Percentiles rank a stretch among this genome's conserved stretches.
Evolutionary conservation across 2,888 invertebrate genomes (phyloP).

Genomic region (Corythucha ciliata): DNA sequence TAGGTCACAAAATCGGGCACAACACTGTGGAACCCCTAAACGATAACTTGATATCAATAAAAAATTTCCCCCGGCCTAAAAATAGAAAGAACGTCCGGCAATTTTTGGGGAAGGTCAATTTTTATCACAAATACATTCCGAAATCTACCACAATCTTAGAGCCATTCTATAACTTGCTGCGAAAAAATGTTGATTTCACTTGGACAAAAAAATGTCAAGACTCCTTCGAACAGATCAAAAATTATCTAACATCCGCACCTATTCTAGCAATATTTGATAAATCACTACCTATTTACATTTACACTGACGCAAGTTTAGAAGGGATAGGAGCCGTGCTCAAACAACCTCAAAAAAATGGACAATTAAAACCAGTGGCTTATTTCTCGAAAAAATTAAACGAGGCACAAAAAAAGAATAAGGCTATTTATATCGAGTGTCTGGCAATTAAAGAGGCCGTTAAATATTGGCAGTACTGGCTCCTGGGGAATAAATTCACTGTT

Average conservation of each 20-base stretch:
- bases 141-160: slow-evolving; percentile 3
- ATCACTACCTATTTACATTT: slow-evolving; percentile 23
- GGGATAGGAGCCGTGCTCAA: no score
- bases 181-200: no score
- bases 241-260: slow-evolving; percentile 17
- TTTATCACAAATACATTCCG: slow-evolving; percentile 21
- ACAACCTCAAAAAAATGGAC: slow-evolving; percentile 9
- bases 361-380: slow-evolving; percentile 11
- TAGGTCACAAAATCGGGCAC: slow-evolving; percentile 17
- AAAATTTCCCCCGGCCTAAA: slow-evolving; percentile 15
- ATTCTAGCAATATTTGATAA: slow-evolving; percentile 21
- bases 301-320: slow-evolving; percentile 30
- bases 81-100: slow-evolving; percentile 18
- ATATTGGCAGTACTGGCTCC: slow-evolving; percentile 26
- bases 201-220: no score
- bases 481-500: slow-evolving; percentile 18
- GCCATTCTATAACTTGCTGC: background rate
- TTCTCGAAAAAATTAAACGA: slow-evolving; percentile 26
- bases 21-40: slow-evolving; percentile 17
- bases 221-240: no score
- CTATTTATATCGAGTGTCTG: slow-evolving; percentile 22
- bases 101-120: slow-evolving; percentile 24
- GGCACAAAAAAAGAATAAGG: slow-evolving; percentile 23
- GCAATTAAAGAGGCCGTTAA: slow-evolving; percentile 26
- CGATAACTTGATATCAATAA: slow-evolving; percentile 19